phyloP scores from a whole-genome alignment of 1,140 invertebrate genomes.

The Scaptomyza pallida region DNA sequence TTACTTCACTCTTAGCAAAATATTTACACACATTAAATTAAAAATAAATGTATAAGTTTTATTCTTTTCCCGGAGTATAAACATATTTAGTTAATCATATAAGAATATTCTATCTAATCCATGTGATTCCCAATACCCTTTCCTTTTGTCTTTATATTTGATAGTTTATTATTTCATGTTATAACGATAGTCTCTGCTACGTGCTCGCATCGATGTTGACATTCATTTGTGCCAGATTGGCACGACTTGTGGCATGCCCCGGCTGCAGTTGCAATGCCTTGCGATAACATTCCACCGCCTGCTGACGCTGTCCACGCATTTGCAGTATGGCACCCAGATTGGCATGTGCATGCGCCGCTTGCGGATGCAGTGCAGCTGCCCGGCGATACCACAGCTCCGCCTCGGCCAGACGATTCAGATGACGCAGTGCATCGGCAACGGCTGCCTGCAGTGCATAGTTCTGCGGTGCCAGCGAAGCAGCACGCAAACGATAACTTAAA shows the following conservation, averaged over 20 bases:
- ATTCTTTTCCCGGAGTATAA: background rate
- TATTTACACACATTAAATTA: background rate
- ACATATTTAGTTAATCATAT: background rate
- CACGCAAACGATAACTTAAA: conserved; percentile 90
- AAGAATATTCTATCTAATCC: conserved; percentile 16
- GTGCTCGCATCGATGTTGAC: conserved; percentile 46
- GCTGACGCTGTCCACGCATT: conserved; percentile 93
- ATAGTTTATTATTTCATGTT: too few species aligned
- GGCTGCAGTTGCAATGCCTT: conserved; percentile 92
- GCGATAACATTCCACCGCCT: conserved; percentile 93
- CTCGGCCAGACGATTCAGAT: conserved; percentile 89
- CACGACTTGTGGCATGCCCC: conserved; percentile 92
- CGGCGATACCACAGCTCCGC: conserved; percentile 94
- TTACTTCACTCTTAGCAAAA: background rate
- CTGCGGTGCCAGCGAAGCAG: conserved; percentile 89
- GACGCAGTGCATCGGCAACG: conserved; percentile 92
- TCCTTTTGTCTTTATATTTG: background rate
- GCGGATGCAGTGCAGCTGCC: conserved; percentile 84
- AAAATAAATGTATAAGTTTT: conserved; percentile 6
- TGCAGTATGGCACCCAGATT: conserved; percentile 97
- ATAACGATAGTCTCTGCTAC: conserved; percentile 18
- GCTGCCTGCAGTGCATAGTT: conserved; percentile 94
- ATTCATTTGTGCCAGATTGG: conserved; percentile 90
- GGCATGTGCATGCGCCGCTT: conserved; percentile 93
- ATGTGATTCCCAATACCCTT: background rate